A percentile compares a stretch with the other conserved stretches of the same genome.
Conservation (phyloP, 2,113 vertebrate species). For the Lepus europaeus region DNA sequence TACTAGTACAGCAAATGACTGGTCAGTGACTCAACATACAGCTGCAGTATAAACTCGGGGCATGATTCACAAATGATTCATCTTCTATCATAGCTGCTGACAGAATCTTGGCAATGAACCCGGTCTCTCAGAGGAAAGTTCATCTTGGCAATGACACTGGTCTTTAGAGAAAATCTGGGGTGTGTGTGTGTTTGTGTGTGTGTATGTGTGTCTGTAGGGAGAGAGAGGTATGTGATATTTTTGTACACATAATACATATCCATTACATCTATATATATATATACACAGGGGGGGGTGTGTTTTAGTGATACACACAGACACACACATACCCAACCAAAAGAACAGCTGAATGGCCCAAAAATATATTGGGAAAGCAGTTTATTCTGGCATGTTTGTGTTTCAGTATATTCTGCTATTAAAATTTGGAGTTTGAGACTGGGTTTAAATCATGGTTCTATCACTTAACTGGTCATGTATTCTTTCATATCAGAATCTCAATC, state of each 20-base stretch:
- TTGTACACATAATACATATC: too few species aligned
- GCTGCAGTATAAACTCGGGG: conserved; percentile 4
- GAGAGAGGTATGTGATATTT: too few species aligned
- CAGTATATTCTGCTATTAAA: neutral
- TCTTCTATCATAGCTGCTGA: neutral
- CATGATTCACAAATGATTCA: conserved; percentile 11
- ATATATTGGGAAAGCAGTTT: neutral
- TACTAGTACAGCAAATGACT: neutral
- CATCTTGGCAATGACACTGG: neutral
- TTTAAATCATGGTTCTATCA: neutral
- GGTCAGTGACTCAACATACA: neutral
- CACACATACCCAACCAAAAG: neutral
- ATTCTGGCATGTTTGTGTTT: neutral
- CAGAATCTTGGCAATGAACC: neutral
- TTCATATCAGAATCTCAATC: neutral
- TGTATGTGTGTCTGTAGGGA: too few species aligned
- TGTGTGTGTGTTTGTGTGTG: neutral
- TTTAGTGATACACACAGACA: neutral
- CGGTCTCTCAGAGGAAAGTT: neutral
- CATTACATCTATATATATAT: too few species aligned
- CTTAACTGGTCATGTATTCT: neutral
- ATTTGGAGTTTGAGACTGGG: neutral
- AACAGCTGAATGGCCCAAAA: neutral
- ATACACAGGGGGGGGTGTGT: neutral
- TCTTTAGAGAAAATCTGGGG: neutral